These are phyloP conservation scores for Hippasteria phrygiana DNA, from an alignment of 53 echinoderm and acorn worm genomes.

Conservation along the genomic window DNA sequence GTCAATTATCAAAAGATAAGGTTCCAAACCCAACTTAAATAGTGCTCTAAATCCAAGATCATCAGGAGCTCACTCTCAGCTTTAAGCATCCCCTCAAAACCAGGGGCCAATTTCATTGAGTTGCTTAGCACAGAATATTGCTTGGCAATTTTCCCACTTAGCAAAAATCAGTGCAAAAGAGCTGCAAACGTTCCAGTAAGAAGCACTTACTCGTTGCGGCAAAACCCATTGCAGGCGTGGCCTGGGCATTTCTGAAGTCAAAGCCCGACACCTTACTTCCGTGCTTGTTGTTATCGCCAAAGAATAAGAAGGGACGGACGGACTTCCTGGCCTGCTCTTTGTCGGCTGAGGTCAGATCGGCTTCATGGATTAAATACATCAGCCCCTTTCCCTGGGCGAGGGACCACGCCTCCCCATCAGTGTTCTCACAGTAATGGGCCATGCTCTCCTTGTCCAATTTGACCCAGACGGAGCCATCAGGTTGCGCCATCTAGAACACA, in stretches of 20 bases:
- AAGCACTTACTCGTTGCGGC: slow-evolving; percentile 66
- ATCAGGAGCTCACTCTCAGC: no score
- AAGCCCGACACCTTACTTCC: slow-evolving; percentile 73
- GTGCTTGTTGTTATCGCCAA: slow-evolving; percentile 47
- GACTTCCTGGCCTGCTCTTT: slow-evolving; percentile 68
- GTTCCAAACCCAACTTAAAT: no score
- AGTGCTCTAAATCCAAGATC: no score
- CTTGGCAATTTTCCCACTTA: no score
- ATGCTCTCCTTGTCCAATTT: slow-evolving; percentile 93
- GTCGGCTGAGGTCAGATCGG: slow-evolving; percentile 66
- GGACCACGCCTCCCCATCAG: slow-evolving; percentile 95
- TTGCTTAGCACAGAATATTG: no score
- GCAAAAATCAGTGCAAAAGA: no score
- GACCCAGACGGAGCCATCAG: slow-evolving; percentile 89
- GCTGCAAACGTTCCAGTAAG: no score
- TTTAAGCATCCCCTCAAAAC: no score
- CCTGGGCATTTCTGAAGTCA: slow-evolving; percentile 94
- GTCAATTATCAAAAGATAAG: no score
- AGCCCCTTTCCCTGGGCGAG: slow-evolving; percentile 79
- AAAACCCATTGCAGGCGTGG: slow-evolving; percentile 86
- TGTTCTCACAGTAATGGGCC: slow-evolving; percentile 95
- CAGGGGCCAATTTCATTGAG: no score
- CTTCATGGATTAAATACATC: slow-evolving; percentile 79
- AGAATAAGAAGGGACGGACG: slow-evolving; percentile 58
- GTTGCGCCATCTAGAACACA: slow-evolving; percentile 26